phyloP scores from a whole-genome alignment of 2,797 vertebrate genomes.

The Poliocrania exsul region DNA sequence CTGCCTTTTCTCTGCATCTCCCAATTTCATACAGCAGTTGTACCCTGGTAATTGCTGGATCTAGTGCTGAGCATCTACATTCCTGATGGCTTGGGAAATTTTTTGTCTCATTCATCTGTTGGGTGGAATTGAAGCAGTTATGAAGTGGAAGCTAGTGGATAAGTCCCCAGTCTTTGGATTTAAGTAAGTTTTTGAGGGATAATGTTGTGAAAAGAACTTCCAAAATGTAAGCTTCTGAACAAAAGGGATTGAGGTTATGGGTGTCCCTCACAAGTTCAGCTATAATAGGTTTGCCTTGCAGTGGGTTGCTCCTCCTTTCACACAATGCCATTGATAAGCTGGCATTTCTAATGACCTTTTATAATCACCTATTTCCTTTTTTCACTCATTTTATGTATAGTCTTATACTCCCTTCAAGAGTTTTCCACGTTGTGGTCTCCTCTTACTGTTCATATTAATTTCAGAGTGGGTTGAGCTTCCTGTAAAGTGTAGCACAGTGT shows the following conservation, averaged over 20 bases:
- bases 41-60: background rate
- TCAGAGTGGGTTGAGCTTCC: constrained; percentile 49
- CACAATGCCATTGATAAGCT: constrained; percentile 53
- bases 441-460: constrained; percentile 53
- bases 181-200: background rate
- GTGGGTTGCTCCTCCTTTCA: constrained; percentile 39
- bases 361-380: constrained; percentile 63
- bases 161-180: background rate
- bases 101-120: background rate
- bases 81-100: background rate
- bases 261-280: constrained; percentile 26
- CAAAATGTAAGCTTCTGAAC: constrained; percentile 1
- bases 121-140: background rate
- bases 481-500: constrained; percentile 51
- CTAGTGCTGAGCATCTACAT: background rate
- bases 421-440: constrained; percentile 55
- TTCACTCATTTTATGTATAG: constrained; percentile 61
- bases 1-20: background rate
- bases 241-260: constrained; percentile 44
- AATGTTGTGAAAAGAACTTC: constrained; percentile 39
- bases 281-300: constrained; percentile 51
- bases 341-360: constrained; percentile 72
- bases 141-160: background rate
- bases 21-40: background rate
- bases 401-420: constrained; percentile 13